A percentile compares a stretch with the other conserved stretches of the same genome.
Conservation (phyloP, 2,113 vertebrate species). For the Ramphastos sulfuratus region DNA sequence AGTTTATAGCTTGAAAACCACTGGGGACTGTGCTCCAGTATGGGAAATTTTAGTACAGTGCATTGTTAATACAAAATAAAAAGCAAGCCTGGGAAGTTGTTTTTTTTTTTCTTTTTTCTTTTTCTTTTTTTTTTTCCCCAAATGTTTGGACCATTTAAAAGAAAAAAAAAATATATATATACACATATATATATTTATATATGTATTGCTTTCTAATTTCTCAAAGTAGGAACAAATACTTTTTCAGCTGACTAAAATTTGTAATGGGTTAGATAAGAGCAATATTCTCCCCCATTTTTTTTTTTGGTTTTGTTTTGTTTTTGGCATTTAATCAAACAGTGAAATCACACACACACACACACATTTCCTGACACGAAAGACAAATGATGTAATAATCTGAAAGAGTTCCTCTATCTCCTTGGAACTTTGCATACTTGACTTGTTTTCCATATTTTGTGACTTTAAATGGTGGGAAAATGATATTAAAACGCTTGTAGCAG, state of each 20-base stretch:
- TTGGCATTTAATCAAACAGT: constrained; percentile 96
- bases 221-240: constrained; percentile 77
- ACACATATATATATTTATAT: too few species aligned
- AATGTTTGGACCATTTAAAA: constrained; percentile 68
- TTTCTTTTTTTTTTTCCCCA: constrained; percentile 1
- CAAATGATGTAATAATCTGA: constrained; percentile 90
- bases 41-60: constrained; percentile 72
- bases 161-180: too few species aligned
- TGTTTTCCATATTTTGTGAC: constrained; percentile 86
- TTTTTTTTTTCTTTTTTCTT: background rate
- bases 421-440: constrained; percentile 89
- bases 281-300: constrained; percentile 81
- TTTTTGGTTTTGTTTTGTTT: constrained; percentile 49
- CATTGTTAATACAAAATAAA: constrained; percentile 76
- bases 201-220: constrained; percentile 65
- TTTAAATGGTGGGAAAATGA: constrained; percentile 87
- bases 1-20: constrained; percentile 75
- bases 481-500: constrained; percentile 95
- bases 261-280: constrained; percentile 91
- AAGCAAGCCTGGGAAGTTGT: constrained; percentile 71
- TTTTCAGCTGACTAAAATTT: constrained; percentile 82
- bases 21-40: constrained; percentile 67
- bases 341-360: constrained; percentile 87
- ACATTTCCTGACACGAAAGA: constrained; percentile 88
- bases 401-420: constrained; percentile 89